Percentiles rank a stretch among this genome's conserved stretches.
These are phyloP conservation scores for Clanis bilineata DNA, from an alignment of 2,888 invertebrate genomes.

Conservation along the genomic window DNA sequence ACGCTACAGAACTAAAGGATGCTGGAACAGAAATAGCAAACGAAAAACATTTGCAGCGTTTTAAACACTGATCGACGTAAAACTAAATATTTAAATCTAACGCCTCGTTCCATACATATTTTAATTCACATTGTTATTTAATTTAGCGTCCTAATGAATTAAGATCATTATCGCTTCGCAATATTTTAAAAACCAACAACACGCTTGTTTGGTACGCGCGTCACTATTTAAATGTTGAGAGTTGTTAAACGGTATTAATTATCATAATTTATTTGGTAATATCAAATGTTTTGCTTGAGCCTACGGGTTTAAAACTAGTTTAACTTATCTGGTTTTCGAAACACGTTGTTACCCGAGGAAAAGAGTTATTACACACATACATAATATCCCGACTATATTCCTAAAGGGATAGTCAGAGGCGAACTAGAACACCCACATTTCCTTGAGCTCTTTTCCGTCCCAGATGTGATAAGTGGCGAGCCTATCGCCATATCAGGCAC, in stretches of 20 bases:
- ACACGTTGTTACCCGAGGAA: neutral
- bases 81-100: conserved; percentile 16
- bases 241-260: conserved; percentile 26
- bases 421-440: too few relatives aligned
- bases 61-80: conserved; percentile 3
- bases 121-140: conserved; percentile 39
- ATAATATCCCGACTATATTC: too few relatives aligned
- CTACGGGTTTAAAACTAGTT: neutral
- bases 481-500: too few relatives aligned
- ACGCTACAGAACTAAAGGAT: conserved; percentile 23
- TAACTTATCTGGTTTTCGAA: neutral
- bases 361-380: too few relatives aligned
- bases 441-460: too few relatives aligned
- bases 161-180: conserved; percentile 44
- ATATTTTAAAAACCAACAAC: conserved; percentile 28
- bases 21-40: conserved; percentile 22
- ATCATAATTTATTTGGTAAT: conserved; percentile 33
- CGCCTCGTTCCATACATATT: conserved; percentile 42
- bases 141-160: conserved; percentile 40
- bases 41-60: conserved; percentile 7
- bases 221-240: conserved; percentile 21
- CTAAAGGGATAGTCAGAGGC: too few relatives aligned
- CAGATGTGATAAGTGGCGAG: too few relatives aligned
- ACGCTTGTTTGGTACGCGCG: conserved; percentile 25
- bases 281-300: conserved; percentile 7